Evolutionary conservation across 2,888 invertebrate genomes (phyloP).

Genomic region (Amphipyra berbera): DNA sequence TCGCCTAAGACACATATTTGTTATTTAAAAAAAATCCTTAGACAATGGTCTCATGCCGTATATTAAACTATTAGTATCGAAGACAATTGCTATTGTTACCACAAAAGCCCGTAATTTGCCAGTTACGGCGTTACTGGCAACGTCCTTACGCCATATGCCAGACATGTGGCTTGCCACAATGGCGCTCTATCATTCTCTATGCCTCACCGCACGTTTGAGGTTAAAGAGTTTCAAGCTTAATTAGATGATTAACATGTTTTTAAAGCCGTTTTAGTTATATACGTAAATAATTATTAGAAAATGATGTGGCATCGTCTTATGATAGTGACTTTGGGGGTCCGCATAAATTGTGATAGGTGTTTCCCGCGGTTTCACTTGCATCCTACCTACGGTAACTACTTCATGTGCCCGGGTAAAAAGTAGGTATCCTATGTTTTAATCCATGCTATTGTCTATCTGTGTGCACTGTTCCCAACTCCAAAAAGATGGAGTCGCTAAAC

Average conservation of each 20-base stretch:
- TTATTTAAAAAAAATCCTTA: no score
- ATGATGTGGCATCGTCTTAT: no score
- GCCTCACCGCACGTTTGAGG: conserved; percentile 62
- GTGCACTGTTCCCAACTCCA: no score
- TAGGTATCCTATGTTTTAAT: no score
- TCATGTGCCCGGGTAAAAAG: no score
- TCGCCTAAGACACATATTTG: background rate
- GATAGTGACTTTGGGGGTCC: no score
- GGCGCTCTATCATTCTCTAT: conserved; percentile 67
- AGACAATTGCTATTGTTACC: conserved; percentile 60
- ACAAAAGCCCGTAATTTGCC: conserved; percentile 70
- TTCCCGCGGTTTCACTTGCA: no score
- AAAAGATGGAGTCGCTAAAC: no score
- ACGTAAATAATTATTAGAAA: background rate
- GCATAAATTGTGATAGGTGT: no score
- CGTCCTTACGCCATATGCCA: conserved; percentile 76
- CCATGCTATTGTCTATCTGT: no score
- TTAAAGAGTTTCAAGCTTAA: conserved; percentile 36
- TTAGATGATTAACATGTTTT: conserved; percentile 35
- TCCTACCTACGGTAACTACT: no score
- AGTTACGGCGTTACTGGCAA: conserved; percentile 67
- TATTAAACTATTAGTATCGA: conserved; percentile 43
- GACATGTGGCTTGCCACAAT: conserved; percentile 74
- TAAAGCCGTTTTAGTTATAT: conserved; percentile 5
- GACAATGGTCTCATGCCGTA: background rate